These are phyloP conservation scores for Papilio polytes DNA, from an alignment of 1,140 invertebrate genomes.

Conservation along the genomic window DNA sequence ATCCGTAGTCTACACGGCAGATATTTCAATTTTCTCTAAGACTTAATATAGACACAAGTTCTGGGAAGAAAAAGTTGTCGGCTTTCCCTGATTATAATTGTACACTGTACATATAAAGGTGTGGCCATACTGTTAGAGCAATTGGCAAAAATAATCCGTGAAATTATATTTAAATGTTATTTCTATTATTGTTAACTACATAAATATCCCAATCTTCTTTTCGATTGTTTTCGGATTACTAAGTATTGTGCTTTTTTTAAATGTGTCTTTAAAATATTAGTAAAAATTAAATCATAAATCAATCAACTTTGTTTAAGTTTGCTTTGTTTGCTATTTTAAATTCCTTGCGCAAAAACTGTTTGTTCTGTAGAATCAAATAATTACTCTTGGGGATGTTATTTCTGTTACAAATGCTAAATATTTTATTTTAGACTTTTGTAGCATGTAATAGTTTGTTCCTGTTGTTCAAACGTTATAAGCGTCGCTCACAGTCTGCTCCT, in stretches of 20 bases:
- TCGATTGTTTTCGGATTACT: no score
- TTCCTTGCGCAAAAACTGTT: no score
- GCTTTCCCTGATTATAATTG: slow-evolving; percentile 36
- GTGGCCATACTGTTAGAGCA: slow-evolving; percentile 4
- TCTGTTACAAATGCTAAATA: no score
- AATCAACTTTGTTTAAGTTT: no score
- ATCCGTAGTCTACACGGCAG: not conserved
- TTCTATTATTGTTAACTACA: not conserved
- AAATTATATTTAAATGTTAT: not conserved
- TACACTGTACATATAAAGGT: not conserved
- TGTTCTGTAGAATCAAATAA: no score
- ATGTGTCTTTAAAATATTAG: no score
- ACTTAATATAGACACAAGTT: slow-evolving; percentile 1
- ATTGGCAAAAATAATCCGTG: not conserved
- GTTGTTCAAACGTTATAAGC: not conserved
- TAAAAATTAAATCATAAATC: no score
- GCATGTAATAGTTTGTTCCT: not conserved
- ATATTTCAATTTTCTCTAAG: slow-evolving; percentile 16
- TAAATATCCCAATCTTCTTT: no score
- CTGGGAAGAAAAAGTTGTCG: slow-evolving; percentile 35
- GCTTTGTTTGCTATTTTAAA: no score
- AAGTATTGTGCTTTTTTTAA: no score
- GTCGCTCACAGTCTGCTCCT: not conserved
- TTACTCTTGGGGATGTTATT: no score
- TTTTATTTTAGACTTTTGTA: not conserved